Evolutionary conservation across 1,140 invertebrate species (phyloP).

Genomic region (Helicoverpa zea): DNA sequence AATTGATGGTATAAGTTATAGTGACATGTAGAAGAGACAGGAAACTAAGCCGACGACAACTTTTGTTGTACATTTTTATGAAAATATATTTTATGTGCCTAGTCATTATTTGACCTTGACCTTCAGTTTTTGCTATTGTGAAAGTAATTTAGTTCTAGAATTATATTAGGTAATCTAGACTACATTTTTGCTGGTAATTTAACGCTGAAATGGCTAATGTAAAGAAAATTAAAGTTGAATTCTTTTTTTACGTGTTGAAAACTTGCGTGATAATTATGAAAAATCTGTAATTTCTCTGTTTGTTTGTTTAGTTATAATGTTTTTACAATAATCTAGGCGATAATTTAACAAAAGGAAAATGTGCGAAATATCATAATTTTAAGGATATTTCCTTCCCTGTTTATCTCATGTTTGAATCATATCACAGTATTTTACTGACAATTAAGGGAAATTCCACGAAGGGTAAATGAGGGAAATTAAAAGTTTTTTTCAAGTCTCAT

Average conservation of each 20-base stretch:
- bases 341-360: background rate
- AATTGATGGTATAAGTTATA: background rate
- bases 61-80: background rate
- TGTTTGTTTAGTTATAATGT: background rate
- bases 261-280: background rate
- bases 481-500: no score
- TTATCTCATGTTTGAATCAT: no score
- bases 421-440: no score
- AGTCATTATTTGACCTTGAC: conserved; percentile 4
- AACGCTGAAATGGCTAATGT: background rate
- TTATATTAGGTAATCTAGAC: conserved; percentile 1
- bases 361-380: no score
- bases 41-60: background rate
- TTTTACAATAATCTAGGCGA: background rate
- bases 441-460: no score
- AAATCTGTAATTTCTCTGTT: background rate
- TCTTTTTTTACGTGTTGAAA: background rate
- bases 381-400: no score
- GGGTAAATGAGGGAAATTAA: no score
- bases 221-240: background rate
- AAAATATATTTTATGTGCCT: background rate
- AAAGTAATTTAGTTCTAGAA: conserved; percentile 21
- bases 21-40: background rate
- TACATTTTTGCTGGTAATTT: conserved; percentile 3
- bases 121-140: background rate